Conservation (phyloP, 2,113 vertebrate genomes). For the Colius striatus region DNA sequence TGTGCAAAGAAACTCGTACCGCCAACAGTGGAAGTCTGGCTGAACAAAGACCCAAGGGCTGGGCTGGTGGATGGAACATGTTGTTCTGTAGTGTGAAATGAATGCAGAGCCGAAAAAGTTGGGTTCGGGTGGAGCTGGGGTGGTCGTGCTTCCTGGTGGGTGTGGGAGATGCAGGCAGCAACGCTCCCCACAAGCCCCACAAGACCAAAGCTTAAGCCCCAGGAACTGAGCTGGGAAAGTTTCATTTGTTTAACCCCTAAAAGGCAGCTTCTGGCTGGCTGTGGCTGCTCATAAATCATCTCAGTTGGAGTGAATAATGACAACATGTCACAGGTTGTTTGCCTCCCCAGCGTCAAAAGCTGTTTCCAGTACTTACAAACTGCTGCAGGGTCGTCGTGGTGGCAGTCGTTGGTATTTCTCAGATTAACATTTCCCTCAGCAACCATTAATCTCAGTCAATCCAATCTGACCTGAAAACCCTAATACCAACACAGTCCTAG, state of each 20-base stretch:
- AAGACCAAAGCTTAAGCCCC: not conserved
- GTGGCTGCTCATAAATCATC: not conserved
- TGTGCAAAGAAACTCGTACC: conserved; percentile 35
- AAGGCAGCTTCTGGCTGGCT: not conserved
- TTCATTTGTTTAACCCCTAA: not conserved
- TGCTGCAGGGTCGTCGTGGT: not conserved
- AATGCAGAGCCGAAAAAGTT: not conserved
- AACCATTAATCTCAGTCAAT: not conserved
- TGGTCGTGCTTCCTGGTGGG: not conserved
- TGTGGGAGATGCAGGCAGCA: not conserved
- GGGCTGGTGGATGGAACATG: conserved; percentile 11
- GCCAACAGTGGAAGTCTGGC: not conserved
- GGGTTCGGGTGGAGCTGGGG: not conserved
- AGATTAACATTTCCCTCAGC: not conserved
- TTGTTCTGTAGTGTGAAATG: conserved; percentile 1
- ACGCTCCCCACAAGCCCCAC: not conserved
- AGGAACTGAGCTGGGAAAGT: not conserved
- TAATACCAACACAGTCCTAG: not conserved
- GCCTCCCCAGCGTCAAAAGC: not conserved
- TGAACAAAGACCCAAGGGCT: conserved; percentile 42
- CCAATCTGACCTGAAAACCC: not conserved
- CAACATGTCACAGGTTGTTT: not conserved
- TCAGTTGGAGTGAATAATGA: not conserved
- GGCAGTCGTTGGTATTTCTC: not conserved
- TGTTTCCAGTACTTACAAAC: not conserved